phyloP scores from a whole-genome alignment of 2,113 vertebrate species.

The Bolborhynchus lineola region DNA sequence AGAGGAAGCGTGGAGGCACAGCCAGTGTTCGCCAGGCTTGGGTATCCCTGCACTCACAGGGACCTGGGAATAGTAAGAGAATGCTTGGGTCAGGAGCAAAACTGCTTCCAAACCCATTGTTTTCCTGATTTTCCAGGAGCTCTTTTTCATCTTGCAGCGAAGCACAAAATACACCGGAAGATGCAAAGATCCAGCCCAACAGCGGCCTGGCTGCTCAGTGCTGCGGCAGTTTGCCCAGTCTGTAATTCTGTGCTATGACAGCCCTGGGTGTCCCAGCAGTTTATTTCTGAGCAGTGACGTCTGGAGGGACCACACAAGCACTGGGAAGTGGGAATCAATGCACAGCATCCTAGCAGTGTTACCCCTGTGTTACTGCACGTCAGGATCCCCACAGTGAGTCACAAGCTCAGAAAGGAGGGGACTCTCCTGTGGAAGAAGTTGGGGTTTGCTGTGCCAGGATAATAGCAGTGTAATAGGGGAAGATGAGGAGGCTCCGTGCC shows the following conservation, averaged over 20 bases:
- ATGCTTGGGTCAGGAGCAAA: neutral
- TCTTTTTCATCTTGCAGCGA: neutral
- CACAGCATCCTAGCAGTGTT: neutral
- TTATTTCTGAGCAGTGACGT: neutral
- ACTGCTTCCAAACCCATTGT: neutral
- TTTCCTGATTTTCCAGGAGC: neutral
- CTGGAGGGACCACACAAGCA: neutral
- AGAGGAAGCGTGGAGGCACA: rapidly evolving
- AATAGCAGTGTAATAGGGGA: neutral
- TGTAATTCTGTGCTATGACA: neutral
- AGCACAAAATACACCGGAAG: neutral
- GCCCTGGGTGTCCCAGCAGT: neutral
- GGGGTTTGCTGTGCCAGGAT: neutral
- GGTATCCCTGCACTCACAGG: rapidly evolving
- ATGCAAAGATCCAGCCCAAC: neutral
- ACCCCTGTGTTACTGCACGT: neutral
- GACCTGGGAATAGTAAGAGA: neutral
- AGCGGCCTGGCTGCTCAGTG: neutral
- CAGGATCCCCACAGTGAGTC: neutral
- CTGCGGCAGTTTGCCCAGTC: neutral
- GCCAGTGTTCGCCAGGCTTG: rapidly evolving
- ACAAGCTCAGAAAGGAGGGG: neutral
- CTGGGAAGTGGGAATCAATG: neutral
- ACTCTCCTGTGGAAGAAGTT: neutral
- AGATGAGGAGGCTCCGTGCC: rapidly evolving